Base-by-base conservation (phyloP, 2,113 vertebrate species). In the Oryzias melastigma region DNA sequence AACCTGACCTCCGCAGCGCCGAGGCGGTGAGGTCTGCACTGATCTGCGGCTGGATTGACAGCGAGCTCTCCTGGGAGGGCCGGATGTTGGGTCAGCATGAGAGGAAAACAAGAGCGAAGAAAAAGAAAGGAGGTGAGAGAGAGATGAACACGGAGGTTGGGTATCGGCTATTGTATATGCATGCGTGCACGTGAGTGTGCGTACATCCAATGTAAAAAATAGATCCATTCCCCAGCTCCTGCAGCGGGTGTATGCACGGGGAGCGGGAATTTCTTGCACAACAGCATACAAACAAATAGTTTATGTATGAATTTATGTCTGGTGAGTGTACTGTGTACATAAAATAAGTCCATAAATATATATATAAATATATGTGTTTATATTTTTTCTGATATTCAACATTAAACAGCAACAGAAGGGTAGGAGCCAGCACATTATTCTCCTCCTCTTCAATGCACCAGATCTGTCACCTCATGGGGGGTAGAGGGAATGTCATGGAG, bases 391-490 rank as follows among this genome's bases (percentile, higher is more conserved):
- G 82, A 27, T 76, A 68, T 71, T 90, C 77, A 86, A 88, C 85
- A 89, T 88, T 88, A 84, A 83, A 88, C 82, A 57, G 78, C 73
- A 68, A 80, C 67, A 51, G 69, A 61, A 74, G 74, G 75, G 77
- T n/a, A 51, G 72, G 67, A 71, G 77, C 68, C 68, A 19, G 40
- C 76, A 72, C 74, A 67, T 84, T 83, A 84, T 77, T 58, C 78
- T 75, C 72, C 67, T 51, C n/a, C 17, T 77, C 78, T 78, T 85
- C 78, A 86, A 83, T 78, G 83, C 73, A 73, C 85, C 85, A 88
- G 85, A 88, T 89, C 85, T 87, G 86, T 88, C 87, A 88, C 86
- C 56, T 62, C 69, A 62, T 48, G 58, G 87, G 85, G 85, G 82
- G 82, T 78, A 76, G 81, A 68, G 81, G 65, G 81, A 73, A 82